Conservation (phyloP, 2,797 vertebrate species). For the Agapornis canus region DNA sequence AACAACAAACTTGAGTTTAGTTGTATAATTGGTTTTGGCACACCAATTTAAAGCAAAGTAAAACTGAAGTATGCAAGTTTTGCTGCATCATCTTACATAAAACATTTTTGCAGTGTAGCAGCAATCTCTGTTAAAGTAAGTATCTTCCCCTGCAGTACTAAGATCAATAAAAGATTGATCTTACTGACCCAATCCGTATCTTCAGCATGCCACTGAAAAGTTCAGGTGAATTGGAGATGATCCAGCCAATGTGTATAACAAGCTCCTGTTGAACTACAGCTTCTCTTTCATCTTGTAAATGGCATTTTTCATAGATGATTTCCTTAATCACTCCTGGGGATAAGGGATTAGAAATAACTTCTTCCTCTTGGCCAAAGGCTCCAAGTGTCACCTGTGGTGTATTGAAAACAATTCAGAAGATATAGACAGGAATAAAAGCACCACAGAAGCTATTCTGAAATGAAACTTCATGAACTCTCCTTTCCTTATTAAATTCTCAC, state of each 20-base stretch:
- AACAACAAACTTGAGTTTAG: background rate
- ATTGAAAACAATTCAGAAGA: constrained; percentile 11
- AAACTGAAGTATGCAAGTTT: background rate
- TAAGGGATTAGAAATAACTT: constrained; percentile 96
- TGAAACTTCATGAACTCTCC: background rate
- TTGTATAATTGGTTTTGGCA: background rate
- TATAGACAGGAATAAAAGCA: background rate
- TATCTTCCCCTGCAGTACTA: background rate
- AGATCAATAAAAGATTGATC: background rate
- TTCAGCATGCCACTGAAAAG: constrained; percentile 97
- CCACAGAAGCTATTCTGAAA: background rate
- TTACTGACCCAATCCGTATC: constrained; percentile 91
- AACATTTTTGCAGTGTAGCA: background rate
- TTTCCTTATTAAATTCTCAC: background rate
- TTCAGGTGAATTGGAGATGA: constrained; percentile 94
- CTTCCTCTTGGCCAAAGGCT: constrained; percentile 94
- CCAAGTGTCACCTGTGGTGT: constrained; percentile 91
- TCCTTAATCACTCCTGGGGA: constrained; percentile 94
- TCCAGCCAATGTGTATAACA: constrained; percentile 98
- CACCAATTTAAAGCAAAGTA: background rate
- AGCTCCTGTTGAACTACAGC: constrained; percentile 96
- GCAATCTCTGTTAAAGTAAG: background rate
- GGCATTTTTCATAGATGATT: constrained; percentile 93
- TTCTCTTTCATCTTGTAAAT: constrained; percentile 86
- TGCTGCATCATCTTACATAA: background rate